Base-by-base conservation (phyloP, 64 coral and sea anemone species). In the Dendrophyllia cribrosa region DNA sequence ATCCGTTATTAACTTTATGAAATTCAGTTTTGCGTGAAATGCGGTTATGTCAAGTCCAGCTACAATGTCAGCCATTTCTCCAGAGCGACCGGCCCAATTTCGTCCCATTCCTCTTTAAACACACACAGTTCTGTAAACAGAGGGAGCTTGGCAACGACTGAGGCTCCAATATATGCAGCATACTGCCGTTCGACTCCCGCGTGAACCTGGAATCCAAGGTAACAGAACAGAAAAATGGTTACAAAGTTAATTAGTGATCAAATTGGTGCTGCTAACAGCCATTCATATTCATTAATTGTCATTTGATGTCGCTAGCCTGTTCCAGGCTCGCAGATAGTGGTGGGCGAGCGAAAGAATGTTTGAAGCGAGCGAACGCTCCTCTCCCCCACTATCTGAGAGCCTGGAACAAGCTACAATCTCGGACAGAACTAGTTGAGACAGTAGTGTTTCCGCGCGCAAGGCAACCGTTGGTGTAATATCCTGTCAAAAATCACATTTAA, bases 111-210 rank as follows among this genome's bases (percentile, higher is more conserved):
- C 0, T 93, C 95, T 66, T 89, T 90, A 15, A 87, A 79, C 61
- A 96, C 72, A 17, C 87, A 96, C 73, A 93, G 58, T 58, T 96
- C 78, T 16, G 93, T 87, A 86, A 96, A 96, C 24, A 96, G 78
- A 64, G 95, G 95, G 14, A 96, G 95, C 43, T 74, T 90, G 87
- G 95, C 95, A 23, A 96, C 91, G 14, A 96, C 95, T 66, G 95
- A 96, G 7, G 95, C 95, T 47, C 95, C 95, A 52, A 96, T 93
- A 48, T 79, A 96, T 4, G 95, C 95, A 7, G 95, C 87, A 25
- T 96, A 68, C 0, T 96, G 87, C 13, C 95, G 95, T 45, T 93
- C 95, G 34, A 51, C 84, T 70, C 95, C 95, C 3, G 95, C 91
- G 74, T 96, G 95, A 64, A 96, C 95, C 95, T 93, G 69, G 48